Evolutionary conservation across 2,888 invertebrate genomes (phyloP).

Genomic region (Anoncus sp.): DNA sequence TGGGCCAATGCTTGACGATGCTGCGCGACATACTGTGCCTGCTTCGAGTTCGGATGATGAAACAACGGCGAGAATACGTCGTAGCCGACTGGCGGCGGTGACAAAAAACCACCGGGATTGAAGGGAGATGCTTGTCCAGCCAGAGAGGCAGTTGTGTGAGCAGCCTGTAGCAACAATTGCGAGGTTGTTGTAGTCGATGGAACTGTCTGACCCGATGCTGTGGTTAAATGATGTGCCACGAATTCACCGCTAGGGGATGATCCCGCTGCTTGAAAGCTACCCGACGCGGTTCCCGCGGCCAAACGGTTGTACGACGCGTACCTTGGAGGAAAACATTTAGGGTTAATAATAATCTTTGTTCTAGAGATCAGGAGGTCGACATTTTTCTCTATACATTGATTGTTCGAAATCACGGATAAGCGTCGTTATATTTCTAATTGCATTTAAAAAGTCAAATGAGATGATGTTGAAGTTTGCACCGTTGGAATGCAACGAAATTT

Average conservation of each 20-base stretch:
- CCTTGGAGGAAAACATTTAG: conserved; percentile 41
- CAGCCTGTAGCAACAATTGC: conserved; percentile 87
- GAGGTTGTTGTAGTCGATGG: conserved; percentile 88
- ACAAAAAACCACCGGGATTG: conserved; percentile 89
- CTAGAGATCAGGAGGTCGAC: too few species aligned
- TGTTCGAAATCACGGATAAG: too few species aligned
- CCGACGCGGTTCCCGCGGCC: conserved; percentile 88
- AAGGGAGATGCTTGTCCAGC: conserved; percentile 88
- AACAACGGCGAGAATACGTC: conserved; percentile 94
- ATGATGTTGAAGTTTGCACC: too few species aligned
- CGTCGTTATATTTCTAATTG: too few species aligned
- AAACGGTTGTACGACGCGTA: conserved; percentile 93
- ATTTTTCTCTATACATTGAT: too few species aligned
- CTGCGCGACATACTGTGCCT: conserved; percentile 89
- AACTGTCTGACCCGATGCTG: conserved; percentile 84
- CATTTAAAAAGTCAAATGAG: too few species aligned
- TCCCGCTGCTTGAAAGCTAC: conserved; percentile 86
- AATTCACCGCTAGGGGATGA: conserved; percentile 88
- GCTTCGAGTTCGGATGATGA: conserved; percentile 90
- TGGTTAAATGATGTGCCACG: conserved; percentile 82
- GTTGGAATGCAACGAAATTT: too few species aligned
- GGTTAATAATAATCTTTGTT: too few species aligned
- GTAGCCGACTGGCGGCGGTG: conserved; percentile 91
- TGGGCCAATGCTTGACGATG: conserved; percentile 88
- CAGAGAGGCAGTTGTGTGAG: conserved; percentile 85